Base-by-base conservation (phyloP, 2,113 vertebrate genomes). In the Oplegnathus fasciatus region DNA sequence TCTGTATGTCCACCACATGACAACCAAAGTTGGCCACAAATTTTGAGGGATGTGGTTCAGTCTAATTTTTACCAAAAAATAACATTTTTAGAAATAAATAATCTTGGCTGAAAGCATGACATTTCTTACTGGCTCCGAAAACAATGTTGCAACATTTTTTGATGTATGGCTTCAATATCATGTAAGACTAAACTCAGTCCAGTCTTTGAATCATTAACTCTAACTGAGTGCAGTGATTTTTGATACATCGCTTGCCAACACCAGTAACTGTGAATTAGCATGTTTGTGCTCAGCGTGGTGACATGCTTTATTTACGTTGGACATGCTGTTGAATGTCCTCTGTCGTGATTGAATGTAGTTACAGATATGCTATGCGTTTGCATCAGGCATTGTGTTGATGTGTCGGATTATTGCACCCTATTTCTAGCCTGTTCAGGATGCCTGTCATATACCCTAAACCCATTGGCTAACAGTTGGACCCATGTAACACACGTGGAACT, bases 391-490 rank as follows among this genome's bases (percentile, higher is more conserved):
- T 73, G 86, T 81, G 83, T 86, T 84, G 75, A 91, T 54, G 30
- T 89, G 78, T 86, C 1, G 9, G 88, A 90, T 90, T 83, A 79
- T 82, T 85, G 46, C 52, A 34, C 32, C 37, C 89, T 91, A 89
- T 93, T 91, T 89, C 70, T 60, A 72, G 80, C 65, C 77, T 68
- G 75, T 20, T 80, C 61, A 64, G 70, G 71, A 88, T 90, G 78
- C 44, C 86, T 68, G 71, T 67, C 32, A 62, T 75, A n/a, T 87
- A 86, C 50, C 87, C 58, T 42, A 37, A 86, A 82, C 85, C 68
- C 79, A 48, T 3, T 61, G 28, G 26, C 73, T 67, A 32, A 67
- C 42, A 78, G 62, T 68, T 15, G 26, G 40, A 88, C 71, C 66
- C 72, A 57, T 48, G 30, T 30, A 42, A 64, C 74, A 70, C 26